Base-by-base conservation (phyloP, 2,113 vertebrate genomes). In the Piprites chloris region DNA sequence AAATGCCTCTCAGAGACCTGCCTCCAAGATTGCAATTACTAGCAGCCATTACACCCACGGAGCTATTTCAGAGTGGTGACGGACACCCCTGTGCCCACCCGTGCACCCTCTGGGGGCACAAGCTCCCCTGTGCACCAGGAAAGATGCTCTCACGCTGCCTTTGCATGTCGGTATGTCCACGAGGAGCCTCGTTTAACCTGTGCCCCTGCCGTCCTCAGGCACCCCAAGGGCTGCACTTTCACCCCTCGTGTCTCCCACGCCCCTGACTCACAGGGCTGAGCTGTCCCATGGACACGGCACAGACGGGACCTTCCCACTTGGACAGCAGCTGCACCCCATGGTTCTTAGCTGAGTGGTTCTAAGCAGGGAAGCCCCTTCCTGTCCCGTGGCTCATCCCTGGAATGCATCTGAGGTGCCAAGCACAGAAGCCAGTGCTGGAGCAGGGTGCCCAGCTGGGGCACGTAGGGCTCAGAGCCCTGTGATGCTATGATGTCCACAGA, bases 131-230 rank as follows among this genome's bases (percentile, higher is more conserved):
- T 2, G 8, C 1, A 2, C 2, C 4, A 12, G 65, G 47, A 9
- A 22, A 19, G 75, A n/a, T 19, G 78, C 12, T 89, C 47, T n/a
- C 56, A 8, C 6, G 0, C 33, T 3, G 26, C 41, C 74, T 49
- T 4, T 11, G 72, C 22, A 41, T 1, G 0, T 18, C 33, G 8
- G 2, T 0, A 12, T 0, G 2, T 3, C 46, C 39, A 11, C 1
- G 37, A 92, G 41, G 33, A n/a, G 44, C 15, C 66, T 44, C 6
- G 9, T 52, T 53, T 61, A 86, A 55, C 76, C 72, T 66, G 53
- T 47, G 3, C 5, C 53, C 30, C 7, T 2, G 4, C 14, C 6
- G 16, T 44, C 83, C 74, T 50, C 11, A 2, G 55, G 79, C 26
- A 66, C 20, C 32, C 65, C 2, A 5, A 20, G 18, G 24, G 62